Evolutionary conservation across 2,113 vertebrate genomes (phyloP), one percentile per base, ranked within the genome.

Genomic region (Daphoenositta chrysoptera): DNA sequence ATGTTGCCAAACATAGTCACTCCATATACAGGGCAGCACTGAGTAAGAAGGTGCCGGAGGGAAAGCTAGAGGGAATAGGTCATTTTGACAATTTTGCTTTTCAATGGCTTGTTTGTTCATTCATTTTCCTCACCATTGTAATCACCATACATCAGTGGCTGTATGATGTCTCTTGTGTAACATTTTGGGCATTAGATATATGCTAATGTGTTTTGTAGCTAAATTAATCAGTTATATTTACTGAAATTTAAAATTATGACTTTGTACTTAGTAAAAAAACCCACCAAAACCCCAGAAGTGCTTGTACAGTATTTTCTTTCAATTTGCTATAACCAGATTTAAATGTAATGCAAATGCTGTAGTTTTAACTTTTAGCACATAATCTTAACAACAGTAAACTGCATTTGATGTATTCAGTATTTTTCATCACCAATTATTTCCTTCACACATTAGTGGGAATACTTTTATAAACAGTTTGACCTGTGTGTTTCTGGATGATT

Each of bases 241-340:
- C 56, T 68, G 48, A 83, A 91, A 93, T 91, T 91, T 69, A 68
- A 86, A 96, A 81, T 96, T 71, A 82, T 58, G 57, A 57, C 57
- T 76, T 51, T 82, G 28, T 80, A 90, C 61, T 93, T 80, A 42
- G 40, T 51, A 50, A 92, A 93, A 37, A 35, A 6, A 0, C 2
- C 30, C 6, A 30, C 26, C 10, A 63, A 70, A 75, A 19, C 13
- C 3, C 6, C 14, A 69, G 51, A 44, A 88, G 27, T 56, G 15
- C 53, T 73, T 60, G 56, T 84, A 51, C 78, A 78, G 27, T 71
- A 19, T 89, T 87, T 96, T 92, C 17, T 56, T 93, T 50, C 57
- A 87, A 26, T 92, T 79, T 69, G 1, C 18, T 83, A 5, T 79
- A 88, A 80, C 16, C n/a, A 86, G 53, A 60, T 87, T 61, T 82